Base-by-base conservation (phyloP, 2,113 vertebrate species). In the Aepyceros melampus region DNA sequence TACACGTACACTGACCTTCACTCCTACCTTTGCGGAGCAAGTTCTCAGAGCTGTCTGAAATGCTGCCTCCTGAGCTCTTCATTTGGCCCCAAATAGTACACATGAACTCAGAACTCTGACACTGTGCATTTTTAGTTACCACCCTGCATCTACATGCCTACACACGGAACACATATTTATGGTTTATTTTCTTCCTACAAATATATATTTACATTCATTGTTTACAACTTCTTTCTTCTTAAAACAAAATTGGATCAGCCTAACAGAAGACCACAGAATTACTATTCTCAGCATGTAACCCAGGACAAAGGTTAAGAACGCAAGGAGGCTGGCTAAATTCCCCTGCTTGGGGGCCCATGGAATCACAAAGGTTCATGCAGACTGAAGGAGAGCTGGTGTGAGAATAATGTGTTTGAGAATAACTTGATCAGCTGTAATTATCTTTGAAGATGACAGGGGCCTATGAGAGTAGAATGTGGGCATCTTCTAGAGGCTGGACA, bases 321-420 rank as follows among this genome's bases (percentile, higher is more conserved):
- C 2, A 23, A 23, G 7, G 7, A 55, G 8, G 29, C 29, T 21
- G 27, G 45, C 45, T 33, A 6, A 81, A 81, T 6, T 47, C 78
- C 8, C 1, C 15, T 1, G 2, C n/a, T n/a, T n/a, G n/a, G n/a
- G n/a, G n/a, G n/a, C 12, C 81, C 7, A 15, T 15, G 51, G 49
- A 83, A 83, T 25, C 51, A 25, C 81, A 83, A 25, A 51, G 10
- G 81, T 83, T 23, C 33, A 25, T 36, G 9, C 4, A 83, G 51
- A 83, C 6, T 0, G 49, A 83, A 83, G 33, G 33, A 83, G 0
- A 83, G 0, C 25, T n/a, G 1, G 33, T 55, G 12, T 55, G 12
- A 83, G 51, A 83, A 27, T 36, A 27, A 36, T 15, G 19, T 14
- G 7, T 4, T 83, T 83, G 81, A 83, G 51, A 55, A 83, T 16